Evolutionary conservation across 2,113 vertebrate species (phyloP), one percentile per base, ranked within the genome.

Genomic region (Pungitius pungitius): DNA sequence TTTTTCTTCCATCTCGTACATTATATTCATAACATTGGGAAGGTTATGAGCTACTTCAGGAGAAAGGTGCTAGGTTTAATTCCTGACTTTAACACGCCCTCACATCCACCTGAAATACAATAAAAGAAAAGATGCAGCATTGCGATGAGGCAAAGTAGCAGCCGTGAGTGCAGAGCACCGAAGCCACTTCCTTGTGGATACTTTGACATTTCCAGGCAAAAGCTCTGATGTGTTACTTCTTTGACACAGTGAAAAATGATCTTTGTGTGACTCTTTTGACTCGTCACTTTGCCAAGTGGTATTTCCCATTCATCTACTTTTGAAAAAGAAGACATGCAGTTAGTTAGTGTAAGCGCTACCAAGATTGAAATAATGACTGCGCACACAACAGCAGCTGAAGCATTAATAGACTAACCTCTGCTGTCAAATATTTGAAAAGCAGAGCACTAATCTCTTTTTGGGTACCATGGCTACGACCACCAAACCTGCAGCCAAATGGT

Each of bases 161-260:
- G 27, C 22, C 2, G 7, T 24, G 26, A 54, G 5, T n/a, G 51
- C 0, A 0, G 8, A 58, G 52, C 13, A 7, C 49, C 54, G 49
- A 18, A 49, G 11, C 22, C 62, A 22, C 54, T 77, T 75, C 45
- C 39, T 71, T 58, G 33, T 74, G 65, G 61, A 60, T 51, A 33
- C 15, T 22, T 15, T 81, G 81, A 83, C 75, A 81, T 86, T 86
- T 83, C 10, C 45, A 70, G 51, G 40, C 52, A 72, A 20, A 35
- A 66, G 55, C 35, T 76, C 14, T 27, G 15, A 57, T 40, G 42
- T 60, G 57, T 51, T 43, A 62, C 70, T 74, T 82, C 49, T 47
- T 66, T 70, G 11, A 40, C 35, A 55, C 37, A 18, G 27, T 69
- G 42, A 8, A 26, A 33, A 40, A 73, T 54, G 33, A 42, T 68